phyloP scores from a whole-genome alignment of 1,140 invertebrate species.

The Proales similis region DNA sequence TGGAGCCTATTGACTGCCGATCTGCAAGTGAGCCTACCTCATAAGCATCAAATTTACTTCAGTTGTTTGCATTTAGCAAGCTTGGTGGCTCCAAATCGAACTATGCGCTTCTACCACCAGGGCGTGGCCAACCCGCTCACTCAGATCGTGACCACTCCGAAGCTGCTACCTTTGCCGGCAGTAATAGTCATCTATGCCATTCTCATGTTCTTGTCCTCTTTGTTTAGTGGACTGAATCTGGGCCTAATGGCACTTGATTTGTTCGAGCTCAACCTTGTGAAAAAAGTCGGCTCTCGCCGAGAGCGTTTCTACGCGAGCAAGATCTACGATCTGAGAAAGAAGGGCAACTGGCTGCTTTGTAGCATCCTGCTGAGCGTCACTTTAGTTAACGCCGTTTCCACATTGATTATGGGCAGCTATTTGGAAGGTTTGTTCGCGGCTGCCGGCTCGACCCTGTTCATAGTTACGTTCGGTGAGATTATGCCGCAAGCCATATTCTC shows the following conservation, averaged over 20 bases:
- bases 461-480: slow-evolving; percentile 46
- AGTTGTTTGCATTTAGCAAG: too few relatives aligned
- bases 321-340: slow-evolving; percentile 51
- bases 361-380: slow-evolving; percentile 44
- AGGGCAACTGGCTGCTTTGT: slow-evolving; percentile 43
- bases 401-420: slow-evolving; percentile 49
- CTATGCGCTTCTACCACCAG: slow-evolving; percentile 15
- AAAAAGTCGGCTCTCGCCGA: slow-evolving; percentile 62
- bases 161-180: slow-evolving; percentile 21
- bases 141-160: slow-evolving; percentile 11
- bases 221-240: slow-evolving; percentile 74
- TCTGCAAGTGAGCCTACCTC: too few relatives aligned
- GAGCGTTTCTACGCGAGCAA: slow-evolving; percentile 53
- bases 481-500: slow-evolving; percentile 46
- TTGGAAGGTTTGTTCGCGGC: slow-evolving; percentile 44
- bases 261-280: slow-evolving; percentile 85
- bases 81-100: too few relatives aligned
- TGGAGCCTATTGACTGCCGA: background rate
- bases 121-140: background rate
- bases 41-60: too few relatives aligned
- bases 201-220: slow-evolving; percentile 14
- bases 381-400: slow-evolving; percentile 42
- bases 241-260: slow-evolving; percentile 91
- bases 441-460: slow-evolving; percentile 42
- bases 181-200: slow-evolving; percentile 22